Conservation (phyloP, 2,888 invertebrate genomes). For the Eristalis intricaria region DNA sequence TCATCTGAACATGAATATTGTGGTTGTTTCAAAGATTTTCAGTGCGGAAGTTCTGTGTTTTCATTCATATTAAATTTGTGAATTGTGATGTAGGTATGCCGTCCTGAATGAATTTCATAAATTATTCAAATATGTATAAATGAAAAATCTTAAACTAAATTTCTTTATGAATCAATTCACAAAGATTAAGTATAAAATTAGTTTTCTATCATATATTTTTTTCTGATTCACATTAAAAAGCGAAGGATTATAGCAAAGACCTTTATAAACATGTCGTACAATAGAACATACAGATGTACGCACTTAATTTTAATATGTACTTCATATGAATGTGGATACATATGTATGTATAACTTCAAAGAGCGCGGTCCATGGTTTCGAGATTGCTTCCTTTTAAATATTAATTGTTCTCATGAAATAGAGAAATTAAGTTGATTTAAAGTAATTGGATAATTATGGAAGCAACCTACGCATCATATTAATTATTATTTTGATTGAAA, state of each 20-base stretch:
- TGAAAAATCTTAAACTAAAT: background rate
- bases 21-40: conserved; percentile 11
- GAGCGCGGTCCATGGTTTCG: conserved; percentile 34
- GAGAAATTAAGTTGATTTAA: conserved; percentile 36
- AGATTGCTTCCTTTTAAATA: conserved; percentile 65
- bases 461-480: background rate
- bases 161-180: background rate
- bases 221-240: background rate
- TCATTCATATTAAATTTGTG: conserved; percentile 32
- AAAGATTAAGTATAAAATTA: no score
- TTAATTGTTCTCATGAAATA: conserved; percentile 60
- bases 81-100: conserved; percentile 16
- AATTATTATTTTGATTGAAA: background rate
- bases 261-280: conserved; percentile 23
- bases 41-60: conserved; percentile 37
- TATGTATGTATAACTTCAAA: conserved; percentile 10
- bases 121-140: background rate
- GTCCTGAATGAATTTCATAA: background rate
- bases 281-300: conserved; percentile 31
- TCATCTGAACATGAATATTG: background rate
- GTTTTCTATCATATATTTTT: no score
- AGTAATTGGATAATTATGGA: conserved; percentile 58
- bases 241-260: background rate
- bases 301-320: conserved; percentile 48
- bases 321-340: conserved; percentile 22